Base-by-base conservation (phyloP, 2,113 vertebrate species). In the Pelmatolapia mariae region DNA sequence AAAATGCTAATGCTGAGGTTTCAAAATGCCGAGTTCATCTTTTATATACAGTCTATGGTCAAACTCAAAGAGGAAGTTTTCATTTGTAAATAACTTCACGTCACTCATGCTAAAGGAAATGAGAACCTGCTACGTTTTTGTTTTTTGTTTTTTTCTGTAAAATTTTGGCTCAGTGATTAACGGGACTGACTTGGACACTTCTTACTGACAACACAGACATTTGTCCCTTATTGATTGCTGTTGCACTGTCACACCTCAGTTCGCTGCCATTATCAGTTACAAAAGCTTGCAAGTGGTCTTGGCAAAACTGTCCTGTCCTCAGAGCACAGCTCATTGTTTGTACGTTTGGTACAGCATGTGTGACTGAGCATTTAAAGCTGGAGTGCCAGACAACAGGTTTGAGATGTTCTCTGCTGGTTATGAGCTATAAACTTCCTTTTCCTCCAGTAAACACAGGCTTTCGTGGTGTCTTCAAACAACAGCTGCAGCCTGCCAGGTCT, bases 201-300 rank as follows among this genome's bases (percentile, higher is more conserved):
- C 38, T 59, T 29, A 56, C 80, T 59, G 80, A 81, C 36, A 59
- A 59, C 80, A 43, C 13, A 54, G 19, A 36, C 78, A 40, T 81
- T 81, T 81, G 80, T 29, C 22, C 54, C 54, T 45, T 45, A 40
- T 47, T 57, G 54, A n/a, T 81, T 81, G 71, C 43, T 31, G 24
- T 76, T 76, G 71, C 43, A 76, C 43, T 31, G 80, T 59, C 80
- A 1, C 24, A 45, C 80, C 56, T 82, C 80, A 47, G 56, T n/a
- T 47, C 2, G 8, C 40, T 31, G 56, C 56, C 24, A 45, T 61
- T 45, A 82, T 31, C 71, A 82, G 38, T 29, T 43, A 29, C 16
- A 2, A 57, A 40, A 18, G n/a, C 31, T 80, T 3, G 6, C 47
- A 56, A 56, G 38, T n/a, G 38, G 26, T 1, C 54, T 19, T 29